Evolutionary conservation across 1,140 invertebrate genomes (phyloP).

Genomic region (Pentalonia nigronervosa): DNA sequence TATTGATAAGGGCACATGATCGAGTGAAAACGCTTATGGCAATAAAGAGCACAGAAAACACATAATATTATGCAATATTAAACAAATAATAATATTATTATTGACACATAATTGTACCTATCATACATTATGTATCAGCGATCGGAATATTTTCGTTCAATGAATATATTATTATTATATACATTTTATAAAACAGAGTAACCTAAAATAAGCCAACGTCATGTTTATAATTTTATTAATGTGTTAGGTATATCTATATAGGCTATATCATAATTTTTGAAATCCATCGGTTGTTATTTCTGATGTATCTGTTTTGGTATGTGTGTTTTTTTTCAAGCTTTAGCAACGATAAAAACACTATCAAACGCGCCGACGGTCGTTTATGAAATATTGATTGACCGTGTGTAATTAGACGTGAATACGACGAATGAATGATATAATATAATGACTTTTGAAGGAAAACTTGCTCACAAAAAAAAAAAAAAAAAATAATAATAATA

Average conservation of each 20-base stretch:
- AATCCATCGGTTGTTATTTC: background rate
- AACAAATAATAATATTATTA: conserved; percentile 11
- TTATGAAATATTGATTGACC: conserved; percentile 17
- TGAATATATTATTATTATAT: background rate
- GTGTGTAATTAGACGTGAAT: conserved; percentile 51
- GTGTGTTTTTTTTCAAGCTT: background rate
- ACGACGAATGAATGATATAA: conserved; percentile 4
- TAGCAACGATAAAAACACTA: background rate
- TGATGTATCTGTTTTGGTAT: background rate
- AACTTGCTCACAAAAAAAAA: background rate
- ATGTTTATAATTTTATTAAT: background rate
- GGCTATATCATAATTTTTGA: background rate
- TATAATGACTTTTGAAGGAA: conserved; percentile 45
- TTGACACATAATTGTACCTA: background rate
- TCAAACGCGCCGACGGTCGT: background rate
- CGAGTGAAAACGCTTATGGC: background rate
- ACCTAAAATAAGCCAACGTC: background rate
- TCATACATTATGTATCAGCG: background rate
- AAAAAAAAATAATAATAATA: background rate
- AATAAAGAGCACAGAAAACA: background rate
- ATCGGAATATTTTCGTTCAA: background rate
- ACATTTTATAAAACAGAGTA: background rate
- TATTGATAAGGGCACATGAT: background rate
- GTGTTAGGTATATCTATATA: background rate
- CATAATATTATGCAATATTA: background rate